Conservation (phyloP, 2,113 vertebrate species). For the Erinaceus europaeus region DNA sequence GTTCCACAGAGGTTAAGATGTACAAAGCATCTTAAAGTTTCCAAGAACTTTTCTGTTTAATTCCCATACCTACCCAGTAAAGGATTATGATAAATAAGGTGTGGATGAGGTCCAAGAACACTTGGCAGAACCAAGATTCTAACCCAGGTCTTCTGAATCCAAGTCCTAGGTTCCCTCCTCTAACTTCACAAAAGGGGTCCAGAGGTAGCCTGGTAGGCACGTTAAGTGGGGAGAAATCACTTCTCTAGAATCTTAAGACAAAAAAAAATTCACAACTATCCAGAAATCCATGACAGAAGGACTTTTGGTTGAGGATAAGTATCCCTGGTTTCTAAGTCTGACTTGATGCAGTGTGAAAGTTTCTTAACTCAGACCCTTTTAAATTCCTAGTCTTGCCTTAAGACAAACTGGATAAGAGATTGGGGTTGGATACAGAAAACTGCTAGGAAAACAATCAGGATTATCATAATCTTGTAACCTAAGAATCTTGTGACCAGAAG, state of each 20-base stretch:
- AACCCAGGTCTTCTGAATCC: background rate
- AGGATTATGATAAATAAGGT: background rate
- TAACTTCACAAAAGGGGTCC: background rate
- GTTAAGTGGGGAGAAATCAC: background rate
- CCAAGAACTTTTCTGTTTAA: background rate
- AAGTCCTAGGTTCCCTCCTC: background rate
- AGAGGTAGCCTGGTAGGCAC: background rate
- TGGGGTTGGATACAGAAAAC: background rate
- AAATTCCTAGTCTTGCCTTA: background rate
- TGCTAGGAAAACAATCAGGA: background rate
- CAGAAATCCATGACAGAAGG: no score
- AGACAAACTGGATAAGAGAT: background rate
- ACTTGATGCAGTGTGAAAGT: background rate
- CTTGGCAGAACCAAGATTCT: background rate
- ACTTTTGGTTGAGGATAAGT: background rate
- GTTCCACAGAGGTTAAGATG: background rate
- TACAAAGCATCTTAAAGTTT: slow-evolving; percentile 5
- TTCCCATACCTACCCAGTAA: background rate
- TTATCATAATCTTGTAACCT: no score
- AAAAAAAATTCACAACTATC: no score
- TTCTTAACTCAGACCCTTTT: background rate
- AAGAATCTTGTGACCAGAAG: background rate
- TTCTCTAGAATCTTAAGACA: background rate
- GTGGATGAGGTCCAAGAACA: background rate
- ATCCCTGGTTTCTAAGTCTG: background rate